A percentile compares a stretch with the other conserved stretches of the same genome.
Conservation (phyloP, 2,113 vertebrate genomes). For the Meleagris gallopavo region DNA sequence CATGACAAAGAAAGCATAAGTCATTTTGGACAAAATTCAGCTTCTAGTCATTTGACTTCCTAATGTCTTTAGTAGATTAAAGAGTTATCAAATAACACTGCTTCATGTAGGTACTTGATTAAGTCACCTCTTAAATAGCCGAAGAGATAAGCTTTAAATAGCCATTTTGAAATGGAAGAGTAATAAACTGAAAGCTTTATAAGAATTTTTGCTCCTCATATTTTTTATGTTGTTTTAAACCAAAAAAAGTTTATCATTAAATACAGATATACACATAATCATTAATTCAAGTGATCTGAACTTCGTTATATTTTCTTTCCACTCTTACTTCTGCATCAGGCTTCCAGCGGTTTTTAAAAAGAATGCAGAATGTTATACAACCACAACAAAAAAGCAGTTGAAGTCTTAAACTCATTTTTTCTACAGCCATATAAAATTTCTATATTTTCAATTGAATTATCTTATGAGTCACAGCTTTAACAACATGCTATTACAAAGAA, state of each 20-base stretch:
- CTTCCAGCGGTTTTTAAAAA: conserved; percentile 22
- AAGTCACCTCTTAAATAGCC: background rate
- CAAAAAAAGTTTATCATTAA: background rate
- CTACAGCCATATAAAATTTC: conserved; percentile 36
- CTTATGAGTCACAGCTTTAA: conserved; percentile 65
- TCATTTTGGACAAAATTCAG: background rate
- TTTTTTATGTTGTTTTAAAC: background rate
- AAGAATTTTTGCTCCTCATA: background rate
- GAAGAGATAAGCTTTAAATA: background rate
- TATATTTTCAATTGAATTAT: conserved; percentile 63
- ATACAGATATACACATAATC: background rate
- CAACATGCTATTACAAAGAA: conserved; percentile 58
- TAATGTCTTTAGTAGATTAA: background rate
- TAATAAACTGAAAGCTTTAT: background rate
- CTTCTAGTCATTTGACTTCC: background rate
- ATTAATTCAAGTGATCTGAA: conserved; percentile 32
- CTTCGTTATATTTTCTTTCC: conserved; percentile 17
- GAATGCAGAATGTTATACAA: conserved; percentile 36
- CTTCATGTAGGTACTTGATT: background rate
- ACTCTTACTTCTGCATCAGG: background rate
- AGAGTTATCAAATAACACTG: background rate
- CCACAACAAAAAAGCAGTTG: conserved; percentile 45
- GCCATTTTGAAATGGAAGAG: background rate
- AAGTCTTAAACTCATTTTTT: conserved; percentile 10
- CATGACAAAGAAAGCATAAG: background rate